Evolutionary conservation across 1,140 invertebrate species (phyloP).

Genomic region (Heliconius congener): DNA sequence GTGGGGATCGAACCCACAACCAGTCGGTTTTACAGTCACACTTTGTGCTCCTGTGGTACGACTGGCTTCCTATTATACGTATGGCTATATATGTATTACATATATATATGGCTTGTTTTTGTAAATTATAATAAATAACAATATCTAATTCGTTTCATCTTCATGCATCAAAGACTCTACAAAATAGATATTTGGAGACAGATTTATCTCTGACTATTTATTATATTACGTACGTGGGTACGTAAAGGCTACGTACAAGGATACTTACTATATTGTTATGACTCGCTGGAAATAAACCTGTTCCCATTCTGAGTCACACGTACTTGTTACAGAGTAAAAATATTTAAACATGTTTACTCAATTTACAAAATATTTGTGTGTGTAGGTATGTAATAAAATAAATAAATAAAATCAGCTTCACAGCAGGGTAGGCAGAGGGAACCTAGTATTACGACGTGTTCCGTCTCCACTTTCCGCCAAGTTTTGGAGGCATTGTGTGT

Average conservation of each 20-base stretch:
- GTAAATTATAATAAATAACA: not conserved
- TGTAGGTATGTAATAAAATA: not conserved
- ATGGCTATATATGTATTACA: too few relatives aligned
- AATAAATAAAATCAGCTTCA: too few relatives aligned
- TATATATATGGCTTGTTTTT: too few relatives aligned
- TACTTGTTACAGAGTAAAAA: not conserved
- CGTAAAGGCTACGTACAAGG: too few relatives aligned
- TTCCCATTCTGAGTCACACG: slow-evolving; percentile 25
- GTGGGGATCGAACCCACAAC: too few relatives aligned
- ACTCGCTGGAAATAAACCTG: slow-evolving; percentile 32
- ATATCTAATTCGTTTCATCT: not conserved
- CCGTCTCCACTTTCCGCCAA: too few relatives aligned
- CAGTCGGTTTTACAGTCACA: too few relatives aligned
- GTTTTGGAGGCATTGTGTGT: too few relatives aligned
- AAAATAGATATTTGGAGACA: not conserved
- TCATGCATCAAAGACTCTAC: not conserved
- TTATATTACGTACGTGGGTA: not conserved
- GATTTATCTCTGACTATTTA: not conserved
- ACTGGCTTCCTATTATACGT: too few relatives aligned
- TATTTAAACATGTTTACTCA: not conserved
- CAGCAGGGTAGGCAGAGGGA: too few relatives aligned
- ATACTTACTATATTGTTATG: slow-evolving; percentile 18
- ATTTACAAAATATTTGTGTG: not conserved
- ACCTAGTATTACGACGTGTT: too few relatives aligned
- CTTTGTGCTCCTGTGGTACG: too few relatives aligned